A percentile compares a stretch with the other conserved stretches of the same genome.
Evolutionary conservation across 1,140 invertebrate species (phyloP).

Genomic region (Platorchestia sp.): DNA sequence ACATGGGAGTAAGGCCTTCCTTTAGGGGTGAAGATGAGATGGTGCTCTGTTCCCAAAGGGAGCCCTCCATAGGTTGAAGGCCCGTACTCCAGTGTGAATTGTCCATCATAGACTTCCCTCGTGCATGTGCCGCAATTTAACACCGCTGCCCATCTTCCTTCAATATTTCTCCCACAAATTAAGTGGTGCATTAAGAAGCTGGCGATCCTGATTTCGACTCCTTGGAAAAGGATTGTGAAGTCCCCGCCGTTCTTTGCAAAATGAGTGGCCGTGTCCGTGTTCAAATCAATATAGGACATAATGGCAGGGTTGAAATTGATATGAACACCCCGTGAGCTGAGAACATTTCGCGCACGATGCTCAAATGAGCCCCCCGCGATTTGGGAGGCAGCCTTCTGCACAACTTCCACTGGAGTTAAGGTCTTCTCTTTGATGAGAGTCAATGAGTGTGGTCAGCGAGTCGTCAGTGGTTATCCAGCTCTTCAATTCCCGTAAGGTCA

Average conservation of each 20-base stretch:
- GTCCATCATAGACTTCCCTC: neutral
- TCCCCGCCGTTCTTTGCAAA: neutral
- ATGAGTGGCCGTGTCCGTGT: neutral
- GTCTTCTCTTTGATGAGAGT: neutral
- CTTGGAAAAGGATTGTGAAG: neutral
- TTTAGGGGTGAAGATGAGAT: neutral
- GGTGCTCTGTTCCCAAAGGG: neutral
- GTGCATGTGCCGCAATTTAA: neutral
- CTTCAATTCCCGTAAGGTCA: neutral
- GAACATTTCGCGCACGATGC: neutral
- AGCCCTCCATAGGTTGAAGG: neutral
- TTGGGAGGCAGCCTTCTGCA: neutral
- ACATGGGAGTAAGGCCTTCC: neutral
- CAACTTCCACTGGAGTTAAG: neutral
- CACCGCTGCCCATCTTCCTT: neutral
- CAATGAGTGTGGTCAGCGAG: neutral
- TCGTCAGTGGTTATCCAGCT: neutral
- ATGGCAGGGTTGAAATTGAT: neutral
- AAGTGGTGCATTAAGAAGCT: neutral
- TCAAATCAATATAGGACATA: neutral
- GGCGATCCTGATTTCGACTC: neutral
- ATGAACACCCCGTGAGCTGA: neutral
- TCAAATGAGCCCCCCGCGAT: neutral
- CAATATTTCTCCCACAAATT: neutral
- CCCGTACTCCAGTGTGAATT: neutral